Base-by-base conservation (phyloP, 1,140 invertebrate species). In the Lasioglossum baleicum region DNA sequence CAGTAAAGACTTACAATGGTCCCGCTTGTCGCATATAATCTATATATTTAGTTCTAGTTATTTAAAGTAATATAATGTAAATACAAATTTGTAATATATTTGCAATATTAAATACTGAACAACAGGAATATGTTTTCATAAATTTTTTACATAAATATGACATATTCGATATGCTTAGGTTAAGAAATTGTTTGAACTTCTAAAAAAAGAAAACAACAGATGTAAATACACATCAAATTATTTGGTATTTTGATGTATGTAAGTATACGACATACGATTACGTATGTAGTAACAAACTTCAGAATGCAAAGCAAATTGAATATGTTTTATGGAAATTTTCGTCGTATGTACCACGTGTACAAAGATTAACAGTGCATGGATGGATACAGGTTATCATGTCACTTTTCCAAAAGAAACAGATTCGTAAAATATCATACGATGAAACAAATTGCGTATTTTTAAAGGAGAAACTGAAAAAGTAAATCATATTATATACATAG, bases 371-470 rank as follows among this genome's bases (percentile, higher is more conserved):
- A 35, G 13, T 22, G 48, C 68, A 15, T 51, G 51, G 22, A 35
- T 40, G 48, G 26, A 78, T 56, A 44, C 20, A 78, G 63, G 66
- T 82, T 82, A 80, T 51, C 48, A 73, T 73, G 68, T 58, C 48
- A 77, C n/a, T n/a, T 65, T 77, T 44, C 10, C 68, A 61, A 17
- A 82, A 35, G 60, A 67, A 44, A 17, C 64, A 31, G 60, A 3
- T 73, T 65, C 22, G n/a, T 73, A 72, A 51, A 7, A 17, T 20
- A 75, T 42, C 53, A 42, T 68, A 51, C 3, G n/a, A 31, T 22
- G 35, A 35, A 60, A 51, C 22, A 67, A 75, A 17, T 4, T 11
- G 26, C 2, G 40, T 61, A 76, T 64, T 83, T 64, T 68, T 68
- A 4, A 42, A 53, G 20, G 26, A 53, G 56, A 80, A 75, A 15